Evolutionary conservation across 1,140 invertebrate species (phyloP).

Genomic region (Protaetia brevitarsis): DNA sequence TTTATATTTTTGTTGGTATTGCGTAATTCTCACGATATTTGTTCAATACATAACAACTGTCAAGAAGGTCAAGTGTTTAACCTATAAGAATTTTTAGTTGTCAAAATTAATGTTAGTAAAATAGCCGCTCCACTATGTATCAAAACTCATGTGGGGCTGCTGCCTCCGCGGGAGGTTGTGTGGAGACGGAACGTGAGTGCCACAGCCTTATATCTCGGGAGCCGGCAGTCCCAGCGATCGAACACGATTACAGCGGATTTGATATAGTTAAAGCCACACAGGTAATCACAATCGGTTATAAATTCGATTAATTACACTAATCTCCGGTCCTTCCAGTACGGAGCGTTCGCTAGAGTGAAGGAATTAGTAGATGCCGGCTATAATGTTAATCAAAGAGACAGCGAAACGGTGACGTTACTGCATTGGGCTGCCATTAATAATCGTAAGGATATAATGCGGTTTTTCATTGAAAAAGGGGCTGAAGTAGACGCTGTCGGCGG

Average conservation of each 20-base stretch:
- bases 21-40: background rate
- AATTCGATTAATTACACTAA: background rate
- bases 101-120: slow-evolving; percentile 5
- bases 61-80: background rate
- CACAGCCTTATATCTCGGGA: slow-evolving; percentile 56
- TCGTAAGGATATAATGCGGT: slow-evolving; percentile 82
- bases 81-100: slow-evolving; percentile 6
- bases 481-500: slow-evolving; percentile 92
- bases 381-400: slow-evolving; percentile 86
- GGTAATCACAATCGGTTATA: slow-evolving; percentile 47
- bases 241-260: slow-evolving; percentile 78
- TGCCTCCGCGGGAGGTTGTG: slow-evolving; percentile 51
- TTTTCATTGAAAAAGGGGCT: slow-evolving; percentile 71
- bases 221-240: slow-evolving; percentile 55
- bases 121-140: slow-evolving; percentile 52
- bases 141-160: slow-evolving; percentile 64
- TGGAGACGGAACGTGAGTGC: slow-evolving; percentile 51
- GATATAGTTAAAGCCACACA: slow-evolving; percentile 94
- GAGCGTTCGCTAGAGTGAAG: slow-evolving; percentile 76
- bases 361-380: slow-evolving; percentile 85
- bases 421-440: slow-evolving; percentile 99
- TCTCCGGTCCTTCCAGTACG: slow-evolving; percentile 77
- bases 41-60: background rate
- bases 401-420: slow-evolving; percentile 90
- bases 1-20: background rate